Evolutionary conservation across 2,113 vertebrate genomes (phyloP).

Genomic region (Erythrocebus patas): DNA sequence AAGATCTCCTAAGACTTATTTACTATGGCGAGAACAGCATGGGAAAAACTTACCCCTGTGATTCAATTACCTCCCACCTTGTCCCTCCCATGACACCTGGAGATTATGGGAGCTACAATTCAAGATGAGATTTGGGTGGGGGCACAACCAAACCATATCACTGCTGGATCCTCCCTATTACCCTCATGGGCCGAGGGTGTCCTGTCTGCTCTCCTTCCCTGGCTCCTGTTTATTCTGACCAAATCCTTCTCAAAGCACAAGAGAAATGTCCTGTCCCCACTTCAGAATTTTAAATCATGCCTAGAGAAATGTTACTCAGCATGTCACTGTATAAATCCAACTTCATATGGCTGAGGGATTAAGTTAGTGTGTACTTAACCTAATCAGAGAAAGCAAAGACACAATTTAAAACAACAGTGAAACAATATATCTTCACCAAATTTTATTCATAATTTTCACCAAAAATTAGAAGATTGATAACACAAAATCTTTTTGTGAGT

Average conservation of each 20-base stretch:
- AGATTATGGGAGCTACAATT: too few species aligned
- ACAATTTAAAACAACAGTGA: background rate
- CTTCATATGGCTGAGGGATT: background rate
- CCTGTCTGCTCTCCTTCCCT: background rate
- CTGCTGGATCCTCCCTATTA: background rate
- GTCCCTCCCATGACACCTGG: too few species aligned
- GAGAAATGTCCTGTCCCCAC: background rate
- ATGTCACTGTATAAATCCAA: background rate
- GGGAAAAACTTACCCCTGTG: too few species aligned
- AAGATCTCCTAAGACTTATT: too few species aligned
- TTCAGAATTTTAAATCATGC: background rate
- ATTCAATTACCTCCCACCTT: too few species aligned
- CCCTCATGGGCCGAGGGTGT: background rate
- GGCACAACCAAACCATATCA: too few species aligned
- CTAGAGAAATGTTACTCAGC: too few species aligned
- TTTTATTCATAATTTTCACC: background rate
- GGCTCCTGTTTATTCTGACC: background rate
- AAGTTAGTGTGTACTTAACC: background rate
- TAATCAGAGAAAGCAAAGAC: background rate
- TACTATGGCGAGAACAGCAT: too few species aligned
- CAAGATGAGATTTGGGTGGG: too few species aligned
- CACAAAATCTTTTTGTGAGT: background rate
- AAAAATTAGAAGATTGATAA: background rate
- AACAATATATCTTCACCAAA: background rate
- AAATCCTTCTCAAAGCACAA: background rate